phyloP scores from a whole-genome alignment of 2,797 vertebrate species.

The Sebastes steindachneri region DNA sequence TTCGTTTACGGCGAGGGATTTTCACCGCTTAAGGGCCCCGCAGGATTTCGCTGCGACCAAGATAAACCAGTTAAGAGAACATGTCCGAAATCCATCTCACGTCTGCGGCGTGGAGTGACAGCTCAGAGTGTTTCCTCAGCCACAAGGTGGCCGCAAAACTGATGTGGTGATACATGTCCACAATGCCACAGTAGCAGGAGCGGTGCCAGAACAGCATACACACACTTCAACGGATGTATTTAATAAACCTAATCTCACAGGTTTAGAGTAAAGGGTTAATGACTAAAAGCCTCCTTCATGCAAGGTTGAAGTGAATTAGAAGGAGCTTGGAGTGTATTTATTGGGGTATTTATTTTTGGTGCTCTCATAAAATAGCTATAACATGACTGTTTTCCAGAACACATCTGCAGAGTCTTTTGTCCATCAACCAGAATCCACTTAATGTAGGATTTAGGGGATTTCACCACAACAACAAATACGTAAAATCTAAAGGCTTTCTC shows the following conservation, averaged over 20 bases:
- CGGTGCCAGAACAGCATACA: slow-evolving; percentile 13
- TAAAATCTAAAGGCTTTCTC: slow-evolving; percentile 64
- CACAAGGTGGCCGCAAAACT: slow-evolving; percentile 46
- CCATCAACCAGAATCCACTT: slow-evolving; percentile 70
- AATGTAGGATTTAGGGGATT: slow-evolving; percentile 66
- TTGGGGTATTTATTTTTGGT: slow-evolving; percentile 74
- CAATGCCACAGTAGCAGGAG: slow-evolving; percentile 34
- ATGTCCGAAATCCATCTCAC: slow-evolving; percentile 76
- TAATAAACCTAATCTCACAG: slow-evolving; percentile 34
- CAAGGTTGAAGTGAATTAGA: slow-evolving; percentile 65
- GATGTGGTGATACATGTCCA: slow-evolving; percentile 47
- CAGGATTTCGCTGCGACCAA: slow-evolving; percentile 75
- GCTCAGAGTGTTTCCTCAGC: slow-evolving; percentile 56
- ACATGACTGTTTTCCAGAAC: slow-evolving; percentile 74
- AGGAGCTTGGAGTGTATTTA: slow-evolving; percentile 62
- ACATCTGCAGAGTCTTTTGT: slow-evolving; percentile 74
- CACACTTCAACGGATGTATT: slow-evolving; percentile 35
- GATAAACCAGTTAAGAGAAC: slow-evolving; percentile 82
- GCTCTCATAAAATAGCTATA: slow-evolving; percentile 73
- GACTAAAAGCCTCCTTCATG: slow-evolving; percentile 26
- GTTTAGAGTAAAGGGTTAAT: slow-evolving; percentile 46
- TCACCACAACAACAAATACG: slow-evolving; percentile 77
- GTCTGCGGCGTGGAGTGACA: slow-evolving; percentile 64
- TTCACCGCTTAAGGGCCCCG: slow-evolving; percentile 74
- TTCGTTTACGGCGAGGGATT: slow-evolving; percentile 73